These are phyloP conservation scores for Endotricha flammealis DNA, from an alignment of 2,888 invertebrate genomes.

Conservation along the genomic window DNA sequence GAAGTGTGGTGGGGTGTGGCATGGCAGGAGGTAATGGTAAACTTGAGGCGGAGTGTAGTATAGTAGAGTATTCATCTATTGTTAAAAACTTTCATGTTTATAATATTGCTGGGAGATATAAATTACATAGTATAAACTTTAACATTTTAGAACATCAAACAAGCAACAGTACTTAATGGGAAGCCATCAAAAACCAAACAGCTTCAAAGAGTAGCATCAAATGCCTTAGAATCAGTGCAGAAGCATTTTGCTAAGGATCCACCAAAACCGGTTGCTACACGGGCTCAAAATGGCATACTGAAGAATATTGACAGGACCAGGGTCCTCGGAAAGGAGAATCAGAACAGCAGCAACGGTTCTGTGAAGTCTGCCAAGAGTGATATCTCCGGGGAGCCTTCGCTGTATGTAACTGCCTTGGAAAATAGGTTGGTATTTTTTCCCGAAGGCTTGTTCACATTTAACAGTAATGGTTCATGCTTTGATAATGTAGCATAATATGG, in stretches of 20 bases:
- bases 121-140: too few relatives aligned
- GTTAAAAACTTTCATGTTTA: too few relatives aligned
- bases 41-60: too few relatives aligned
- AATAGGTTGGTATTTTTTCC: slow-evolving; percentile 81
- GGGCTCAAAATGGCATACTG: slow-evolving; percentile 64
- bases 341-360: slow-evolving; percentile 56
- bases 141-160: slow-evolving; percentile 60
- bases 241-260: slow-evolving; percentile 61
- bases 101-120: too few relatives aligned
- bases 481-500: too few relatives aligned
- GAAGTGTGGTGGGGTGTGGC: too few relatives aligned
- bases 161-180: slow-evolving; percentile 44
- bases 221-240: slow-evolving; percentile 59
- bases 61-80: too few relatives aligned
- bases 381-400: slow-evolving; percentile 85
- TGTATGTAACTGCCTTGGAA: slow-evolving; percentile 88
- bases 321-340: slow-evolving; percentile 39
- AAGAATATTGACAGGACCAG: slow-evolving; percentile 60
- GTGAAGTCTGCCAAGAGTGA: slow-evolving; percentile 77
- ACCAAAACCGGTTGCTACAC: slow-evolving; percentile 47
- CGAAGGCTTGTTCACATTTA: too few relatives aligned
- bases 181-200: slow-evolving; percentile 70
- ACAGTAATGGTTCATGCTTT: too few relatives aligned
- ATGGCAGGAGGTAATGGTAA: too few relatives aligned
- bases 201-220: slow-evolving; percentile 54